Conservation (phyloP, 1,140 invertebrate genomes). For the Bombus confusus region DNA sequence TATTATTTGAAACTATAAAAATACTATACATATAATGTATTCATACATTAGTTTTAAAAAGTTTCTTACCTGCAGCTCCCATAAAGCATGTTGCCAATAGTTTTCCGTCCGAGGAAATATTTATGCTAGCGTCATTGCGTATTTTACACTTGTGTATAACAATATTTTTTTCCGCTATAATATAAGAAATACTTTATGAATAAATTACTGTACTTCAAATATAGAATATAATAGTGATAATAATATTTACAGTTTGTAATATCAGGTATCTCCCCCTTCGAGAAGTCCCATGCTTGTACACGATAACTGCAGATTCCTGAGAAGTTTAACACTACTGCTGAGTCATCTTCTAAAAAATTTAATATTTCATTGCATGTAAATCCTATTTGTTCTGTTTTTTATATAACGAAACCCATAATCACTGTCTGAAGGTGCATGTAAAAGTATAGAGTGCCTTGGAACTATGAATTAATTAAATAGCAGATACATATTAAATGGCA, state of each 20-base stretch:
- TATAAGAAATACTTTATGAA: slow-evolving; percentile 2
- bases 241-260: slow-evolving; percentile 87
- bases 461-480: background rate
- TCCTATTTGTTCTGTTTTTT: slow-evolving; percentile 3
- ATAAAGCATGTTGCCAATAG: slow-evolving; percentile 87
- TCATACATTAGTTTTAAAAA: background rate
- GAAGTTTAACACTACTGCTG: slow-evolving; percentile 64
- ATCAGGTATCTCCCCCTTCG: slow-evolving; percentile 87
- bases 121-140: slow-evolving; percentile 93
- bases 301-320: slow-evolving; percentile 84
- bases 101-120: slow-evolving; percentile 91
- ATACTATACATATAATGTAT: background rate
- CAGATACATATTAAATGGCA: background rate
- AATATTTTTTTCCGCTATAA: slow-evolving; percentile 88
- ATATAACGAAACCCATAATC: background rate
- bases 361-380: slow-evolving; percentile 6
- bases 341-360: slow-evolving; percentile 61
- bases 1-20: background rate
- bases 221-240: slow-evolving; percentile 4
- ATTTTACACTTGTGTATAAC: slow-evolving; percentile 92
- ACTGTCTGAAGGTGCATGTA: background rate
- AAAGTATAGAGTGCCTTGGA: too few relatives aligned
- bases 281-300: slow-evolving; percentile 93
- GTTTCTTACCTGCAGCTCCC: slow-evolving; percentile 85
- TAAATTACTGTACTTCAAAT: slow-evolving; percentile 15